Conservation (phyloP, 2,113 vertebrate species). For the Anas platyrhynchos region DNA sequence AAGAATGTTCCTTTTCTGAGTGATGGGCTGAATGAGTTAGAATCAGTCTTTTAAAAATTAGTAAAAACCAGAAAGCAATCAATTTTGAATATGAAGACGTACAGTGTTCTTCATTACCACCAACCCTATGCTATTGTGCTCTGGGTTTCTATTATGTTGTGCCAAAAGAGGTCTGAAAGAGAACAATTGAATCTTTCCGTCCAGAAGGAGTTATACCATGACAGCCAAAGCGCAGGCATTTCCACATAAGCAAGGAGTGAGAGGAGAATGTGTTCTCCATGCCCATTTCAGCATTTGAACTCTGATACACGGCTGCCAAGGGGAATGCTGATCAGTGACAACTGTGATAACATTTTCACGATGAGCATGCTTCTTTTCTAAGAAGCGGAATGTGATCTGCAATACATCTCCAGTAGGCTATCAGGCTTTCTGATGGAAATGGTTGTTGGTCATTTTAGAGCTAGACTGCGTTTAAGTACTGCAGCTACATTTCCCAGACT, state of each 20-base stretch:
- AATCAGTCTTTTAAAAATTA: not conserved
- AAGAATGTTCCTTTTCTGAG: slow-evolving; percentile 4
- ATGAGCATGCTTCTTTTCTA: not conserved
- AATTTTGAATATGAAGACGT: not conserved
- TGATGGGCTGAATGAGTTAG: not conserved
- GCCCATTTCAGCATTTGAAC: not conserved
- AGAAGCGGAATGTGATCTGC: not conserved
- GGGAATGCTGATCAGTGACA: not conserved
- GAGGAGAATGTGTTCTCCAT: not conserved
- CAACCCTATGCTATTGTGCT: not conserved
- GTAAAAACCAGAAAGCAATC: not conserved
- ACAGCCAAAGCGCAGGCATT: not conserved
- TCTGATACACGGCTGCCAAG: not conserved
- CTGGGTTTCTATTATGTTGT: not conserved
- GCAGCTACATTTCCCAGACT: not conserved
- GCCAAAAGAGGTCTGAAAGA: not conserved
- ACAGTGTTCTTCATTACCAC: not conserved
- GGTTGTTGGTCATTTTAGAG: not conserved
- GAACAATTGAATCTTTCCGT: not conserved
- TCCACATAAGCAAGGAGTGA: not conserved
- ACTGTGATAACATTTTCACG: not conserved
- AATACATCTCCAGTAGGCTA: not conserved
- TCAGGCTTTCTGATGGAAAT: not conserved
- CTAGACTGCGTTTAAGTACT: not conserved
- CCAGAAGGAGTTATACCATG: not conserved